These are phyloP conservation scores for Salvator merianae DNA, from an alignment of 2,113 vertebrate species.

Conservation along the genomic window DNA sequence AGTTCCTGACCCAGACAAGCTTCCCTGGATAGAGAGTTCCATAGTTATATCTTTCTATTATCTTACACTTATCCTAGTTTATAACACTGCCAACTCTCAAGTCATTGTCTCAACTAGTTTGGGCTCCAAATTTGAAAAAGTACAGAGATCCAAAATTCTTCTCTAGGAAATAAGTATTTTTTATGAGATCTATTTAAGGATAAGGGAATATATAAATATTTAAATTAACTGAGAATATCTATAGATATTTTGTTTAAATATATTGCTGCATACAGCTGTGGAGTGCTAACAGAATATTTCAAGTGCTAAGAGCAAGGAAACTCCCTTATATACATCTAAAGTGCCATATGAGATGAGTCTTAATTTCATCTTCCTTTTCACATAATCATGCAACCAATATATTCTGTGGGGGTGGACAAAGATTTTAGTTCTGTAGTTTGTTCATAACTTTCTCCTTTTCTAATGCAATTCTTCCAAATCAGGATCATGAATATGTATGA, in stretches of 20 bases:
- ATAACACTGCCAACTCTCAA: no score
- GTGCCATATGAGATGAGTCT: conserved; percentile 51
- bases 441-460: conserved; percentile 49
- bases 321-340: background rate
- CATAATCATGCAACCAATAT: conserved; percentile 55
- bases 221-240: no score
- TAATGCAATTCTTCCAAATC: conserved; percentile 46
- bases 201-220: no score
- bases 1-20: no score
- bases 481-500: conserved; percentile 78
- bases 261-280: background rate
- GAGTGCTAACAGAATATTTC: background rate
- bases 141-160: no score
- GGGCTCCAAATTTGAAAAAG: no score
- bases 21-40: no score
- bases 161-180: no score
- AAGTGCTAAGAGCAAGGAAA: background rate
- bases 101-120: no score
- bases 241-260: background rate
- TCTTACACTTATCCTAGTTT: no score
- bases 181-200: no score
- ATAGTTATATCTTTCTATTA: no score
- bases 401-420: conserved; percentile 53
- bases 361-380: conserved; percentile 55
- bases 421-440: conserved; percentile 54